Evolutionary conservation across 2,113 vertebrate genomes (phyloP).

Genomic region (Aix galericulata): DNA sequence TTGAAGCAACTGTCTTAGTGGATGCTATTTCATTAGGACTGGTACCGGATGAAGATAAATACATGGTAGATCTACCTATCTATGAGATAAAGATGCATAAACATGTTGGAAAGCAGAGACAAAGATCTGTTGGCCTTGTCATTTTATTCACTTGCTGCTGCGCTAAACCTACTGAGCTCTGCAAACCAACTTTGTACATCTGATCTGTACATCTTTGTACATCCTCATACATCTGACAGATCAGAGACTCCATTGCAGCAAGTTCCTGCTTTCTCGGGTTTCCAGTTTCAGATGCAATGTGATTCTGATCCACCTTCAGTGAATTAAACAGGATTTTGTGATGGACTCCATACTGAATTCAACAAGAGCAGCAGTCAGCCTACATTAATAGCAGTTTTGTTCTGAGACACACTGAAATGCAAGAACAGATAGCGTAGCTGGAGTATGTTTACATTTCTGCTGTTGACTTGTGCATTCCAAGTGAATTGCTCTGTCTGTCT

Average conservation of each 20-base stretch:
- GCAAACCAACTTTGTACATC: background rate
- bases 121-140: background rate
- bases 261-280: background rate
- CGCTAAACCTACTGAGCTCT: background rate
- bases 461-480: constrained; percentile 3
- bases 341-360: background rate
- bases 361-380: background rate
- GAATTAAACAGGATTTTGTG: background rate
- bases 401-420: background rate
- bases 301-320: background rate
- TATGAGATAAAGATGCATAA: background rate
- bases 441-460: constrained; percentile 10
- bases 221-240: background rate
- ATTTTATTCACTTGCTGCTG: background rate
- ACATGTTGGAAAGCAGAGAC: background rate
- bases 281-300: background rate
- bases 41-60: background rate
- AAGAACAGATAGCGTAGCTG: background rate
- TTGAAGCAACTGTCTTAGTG: background rate
- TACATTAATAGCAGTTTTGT: background rate
- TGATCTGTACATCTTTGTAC: background rate
- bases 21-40: constrained; percentile 14
- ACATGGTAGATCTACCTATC: background rate
- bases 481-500: background rate
- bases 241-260: background rate